Percentiles rank a stretch among this genome's conserved stretches.
Evolutionary conservation across 2,113 vertebrate genomes (phyloP).

Genomic region (Mesocricetus auratus): DNA sequence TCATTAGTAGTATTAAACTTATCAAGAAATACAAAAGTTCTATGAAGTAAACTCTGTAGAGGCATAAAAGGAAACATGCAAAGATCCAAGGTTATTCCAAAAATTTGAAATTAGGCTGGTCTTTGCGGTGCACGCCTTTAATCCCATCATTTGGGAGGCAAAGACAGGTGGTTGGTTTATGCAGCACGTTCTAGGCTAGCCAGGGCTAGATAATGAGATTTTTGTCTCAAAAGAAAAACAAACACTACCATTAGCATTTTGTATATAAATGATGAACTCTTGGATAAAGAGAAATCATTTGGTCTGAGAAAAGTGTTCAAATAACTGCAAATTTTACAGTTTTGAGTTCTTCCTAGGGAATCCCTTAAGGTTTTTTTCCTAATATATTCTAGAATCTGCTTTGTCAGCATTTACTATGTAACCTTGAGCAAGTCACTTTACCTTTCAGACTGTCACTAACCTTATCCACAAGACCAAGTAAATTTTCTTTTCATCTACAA

Average conservation of each 20-base stretch:
- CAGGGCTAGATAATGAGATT: not conserved
- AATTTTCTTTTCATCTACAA: conserved; percentile 19
- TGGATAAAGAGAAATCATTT: conserved; percentile 50
- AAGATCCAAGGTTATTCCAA: conserved; percentile 21
- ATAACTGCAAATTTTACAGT: conserved; percentile 3
- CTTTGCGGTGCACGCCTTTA: not conserved
- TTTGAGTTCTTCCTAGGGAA: not conserved
- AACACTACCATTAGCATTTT: conserved; percentile 41
- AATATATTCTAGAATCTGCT: not conserved
- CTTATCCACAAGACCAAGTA: conserved; percentile 28
- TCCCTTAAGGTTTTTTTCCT: not conserved
- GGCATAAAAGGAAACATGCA: not conserved
- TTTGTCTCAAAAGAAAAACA: not conserved
- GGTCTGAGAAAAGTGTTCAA: conserved; percentile 2
- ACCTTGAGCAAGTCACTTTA: not conserved
- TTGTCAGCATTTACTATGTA: conserved; percentile 35
- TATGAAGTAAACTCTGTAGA: not conserved
- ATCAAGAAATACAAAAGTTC: conserved; percentile 18
- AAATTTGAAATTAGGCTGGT: not conserved
- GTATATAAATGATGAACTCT: conserved; percentile 31
- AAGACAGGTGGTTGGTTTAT: not conserved
- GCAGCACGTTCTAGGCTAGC: not conserved
- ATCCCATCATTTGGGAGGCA: not conserved
- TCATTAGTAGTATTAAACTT: conserved; percentile 22
- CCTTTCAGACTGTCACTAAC: conserved; percentile 4